Evolutionary conservation across 2,797 vertebrate species (phyloP).

Genomic region (Epinephelus awoara): DNA sequence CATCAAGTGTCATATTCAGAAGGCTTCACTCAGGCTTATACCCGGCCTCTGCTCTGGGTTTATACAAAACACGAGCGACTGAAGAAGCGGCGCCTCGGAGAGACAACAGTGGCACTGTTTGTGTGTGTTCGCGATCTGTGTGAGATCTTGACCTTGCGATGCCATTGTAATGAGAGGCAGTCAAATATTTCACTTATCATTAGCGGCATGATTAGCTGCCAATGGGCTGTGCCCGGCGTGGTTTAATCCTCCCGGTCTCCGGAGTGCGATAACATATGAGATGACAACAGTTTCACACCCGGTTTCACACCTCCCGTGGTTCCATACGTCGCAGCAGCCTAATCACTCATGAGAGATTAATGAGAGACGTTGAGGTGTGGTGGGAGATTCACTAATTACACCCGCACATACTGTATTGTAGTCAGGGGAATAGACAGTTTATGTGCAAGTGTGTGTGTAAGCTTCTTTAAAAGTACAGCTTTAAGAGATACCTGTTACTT

Average conservation of each 20-base stretch:
- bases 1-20: conserved; percentile 66
- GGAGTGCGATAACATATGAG: conserved; percentile 82
- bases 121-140: conserved; percentile 11
- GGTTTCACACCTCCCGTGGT: conserved; percentile 79
- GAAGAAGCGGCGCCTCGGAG: conserved; percentile 24
- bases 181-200: conserved; percentile 80
- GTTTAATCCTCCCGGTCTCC: conserved; percentile 76
- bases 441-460: conserved; percentile 17
- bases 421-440: conserved; percentile 53
- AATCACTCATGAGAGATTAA: conserved; percentile 85
- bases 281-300: conserved; percentile 84
- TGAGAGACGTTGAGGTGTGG: conserved; percentile 80
- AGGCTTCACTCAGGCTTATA: conserved; percentile 47
- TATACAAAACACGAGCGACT: conserved; percentile 38
- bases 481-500: conserved; percentile 48
- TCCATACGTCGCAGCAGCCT: conserved; percentile 77
- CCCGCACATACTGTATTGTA: conserved; percentile 54
- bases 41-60: conserved; percentile 37
- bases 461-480: conserved; percentile 39
- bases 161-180: conserved; percentile 67
- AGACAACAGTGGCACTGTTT: neutral
- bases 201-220: conserved; percentile 82
- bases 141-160: conserved; percentile 75
- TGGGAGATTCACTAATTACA: conserved; percentile 80
- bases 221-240: conserved; percentile 75